Base-by-base conservation (phyloP, 2,888 invertebrate species). In the Drosophila robusta region DNA sequence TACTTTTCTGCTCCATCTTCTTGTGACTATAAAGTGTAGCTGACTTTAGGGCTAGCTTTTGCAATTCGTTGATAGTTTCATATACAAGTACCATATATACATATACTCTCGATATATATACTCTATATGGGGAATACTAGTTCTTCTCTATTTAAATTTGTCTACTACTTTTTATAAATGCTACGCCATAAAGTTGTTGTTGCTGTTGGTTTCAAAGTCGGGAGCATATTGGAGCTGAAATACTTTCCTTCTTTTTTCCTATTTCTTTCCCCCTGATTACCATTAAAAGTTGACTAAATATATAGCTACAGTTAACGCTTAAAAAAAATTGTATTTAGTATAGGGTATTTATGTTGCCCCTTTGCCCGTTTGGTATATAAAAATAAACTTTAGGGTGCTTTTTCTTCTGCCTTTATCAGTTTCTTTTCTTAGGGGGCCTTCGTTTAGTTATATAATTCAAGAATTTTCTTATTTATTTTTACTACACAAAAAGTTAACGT, bases 31-130 rank as follows among this genome's bases (percentile, higher is more conserved):
- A 77, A 67, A 66, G 68, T 51, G 29, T 29, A 45, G 69, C 70
- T 44, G 39, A 58, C 42, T 46, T 58, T 55, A 24, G 46, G 63
- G 61, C 70, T 79, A 74, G 73, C 82, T 82, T 71, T 69, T 54
- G 68, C 76, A 87, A 87, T 83, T 83, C 83, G 83, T 83, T 83
- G 83, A 83, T 85, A 85, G 83, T 82, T 87, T 72, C 82, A 81
- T 71, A 80, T 69, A 78, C 65, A 75, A 57, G 55, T 62, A 67
- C 46, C 24, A 52, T 14, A 52, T 1, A 73, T 71, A 68, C 44
- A 50, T 46, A 16, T 9, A 29, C 29, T 29, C 9, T 9, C 29
- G n/a, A 52, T 54, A 56, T 46, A 74, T 42, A 32, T 45, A 46
- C 42, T 57, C 11, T 56, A 58, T 41, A 41, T 41, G 24, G 62